Percentiles rank a stretch among this genome's conserved stretches.
These are phyloP conservation scores for Tethea ocularis DNA, from an alignment of 2,888 invertebrate species.

Conservation along the genomic window DNA sequence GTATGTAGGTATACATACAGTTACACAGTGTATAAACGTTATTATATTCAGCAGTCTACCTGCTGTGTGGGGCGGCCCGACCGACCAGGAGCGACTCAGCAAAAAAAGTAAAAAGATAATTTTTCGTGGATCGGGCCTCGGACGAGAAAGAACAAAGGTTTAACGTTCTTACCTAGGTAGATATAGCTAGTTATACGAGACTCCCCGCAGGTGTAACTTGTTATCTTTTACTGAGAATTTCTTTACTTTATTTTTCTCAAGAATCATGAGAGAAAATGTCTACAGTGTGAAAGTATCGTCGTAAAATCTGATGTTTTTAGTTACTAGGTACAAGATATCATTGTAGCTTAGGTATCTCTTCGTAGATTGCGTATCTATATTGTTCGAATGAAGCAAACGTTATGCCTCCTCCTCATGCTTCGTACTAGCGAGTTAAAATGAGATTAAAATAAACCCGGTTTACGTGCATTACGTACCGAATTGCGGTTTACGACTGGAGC, in stretches of 20 bases:
- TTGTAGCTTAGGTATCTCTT: conserved; percentile 21
- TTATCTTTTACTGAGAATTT: conserved; percentile 71
- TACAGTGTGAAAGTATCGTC: conserved; percentile 54
- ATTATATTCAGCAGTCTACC: conserved; percentile 74
- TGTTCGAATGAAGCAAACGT: conserved; percentile 32
- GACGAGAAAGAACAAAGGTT: conserved; percentile 77
- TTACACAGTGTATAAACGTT: conserved; percentile 52
- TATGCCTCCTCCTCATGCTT: conserved; percentile 13
- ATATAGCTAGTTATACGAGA: conserved; percentile 71
- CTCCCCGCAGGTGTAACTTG: conserved; percentile 76
- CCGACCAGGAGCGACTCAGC: conserved; percentile 66
- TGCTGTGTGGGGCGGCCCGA: conserved; percentile 54
- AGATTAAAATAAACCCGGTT: conserved; percentile 27
- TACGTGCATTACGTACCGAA: conserved; percentile 23
- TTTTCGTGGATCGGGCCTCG: conserved; percentile 70
- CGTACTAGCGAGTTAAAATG: conserved; percentile 21
- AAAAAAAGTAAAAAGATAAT: conserved; percentile 79
- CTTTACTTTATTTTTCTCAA: conserved; percentile 59
- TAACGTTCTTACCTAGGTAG: conserved; percentile 73
- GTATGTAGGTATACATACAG: too few species aligned
- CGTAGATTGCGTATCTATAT: not conserved
- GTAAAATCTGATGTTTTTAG: conserved; percentile 38
- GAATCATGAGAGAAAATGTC: conserved; percentile 48
- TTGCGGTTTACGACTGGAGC: conserved; percentile 19
- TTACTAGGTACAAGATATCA: conserved; percentile 33